phyloP scores from a whole-genome alignment of 1,140 invertebrate genomes.

The Tachypleus tridentatus region DNA sequence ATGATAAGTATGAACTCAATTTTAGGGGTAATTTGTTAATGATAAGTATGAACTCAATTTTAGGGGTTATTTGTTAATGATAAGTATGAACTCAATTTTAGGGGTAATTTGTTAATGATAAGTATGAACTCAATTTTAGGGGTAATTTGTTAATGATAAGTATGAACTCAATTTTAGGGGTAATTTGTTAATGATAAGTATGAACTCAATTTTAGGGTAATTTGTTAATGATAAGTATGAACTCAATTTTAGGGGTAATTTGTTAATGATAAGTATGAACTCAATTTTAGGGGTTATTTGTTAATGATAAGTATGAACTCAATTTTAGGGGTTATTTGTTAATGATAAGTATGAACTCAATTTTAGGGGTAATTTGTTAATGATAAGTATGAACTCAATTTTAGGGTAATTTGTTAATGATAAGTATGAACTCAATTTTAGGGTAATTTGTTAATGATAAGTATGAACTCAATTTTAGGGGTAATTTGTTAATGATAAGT shows the following conservation, averaged over 20 bases:
- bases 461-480: slow-evolving; percentile 40
- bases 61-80: slow-evolving; percentile 61
- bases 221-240: slow-evolving; percentile 37
- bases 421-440: slow-evolving; percentile 34
- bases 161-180: slow-evolving; percentile 40
- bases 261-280: slow-evolving; percentile 35
- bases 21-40: slow-evolving; percentile 51
- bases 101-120: slow-evolving; percentile 58
- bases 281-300: slow-evolving; percentile 54
- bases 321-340: slow-evolving; percentile 57
- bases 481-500: slow-evolving; percentile 40
- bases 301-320: slow-evolving; percentile 33
- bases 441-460: too few relatives aligned
- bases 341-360: slow-evolving; percentile 32
- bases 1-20: slow-evolving; percentile 32
- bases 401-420: too few relatives aligned
- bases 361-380: slow-evolving; percentile 51
- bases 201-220: slow-evolving; percentile 43
- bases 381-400: slow-evolving; percentile 32
- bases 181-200: slow-evolving; percentile 40
- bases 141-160: slow-evolving; percentile 48
- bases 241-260: slow-evolving; percentile 43
- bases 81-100: slow-evolving; percentile 34
- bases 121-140: slow-evolving; percentile 34
- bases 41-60: slow-evolving; percentile 32